phyloP scores from a whole-genome alignment of 2,113 vertebrate genomes.

The Nothocercus nigrocapillus region DNA sequence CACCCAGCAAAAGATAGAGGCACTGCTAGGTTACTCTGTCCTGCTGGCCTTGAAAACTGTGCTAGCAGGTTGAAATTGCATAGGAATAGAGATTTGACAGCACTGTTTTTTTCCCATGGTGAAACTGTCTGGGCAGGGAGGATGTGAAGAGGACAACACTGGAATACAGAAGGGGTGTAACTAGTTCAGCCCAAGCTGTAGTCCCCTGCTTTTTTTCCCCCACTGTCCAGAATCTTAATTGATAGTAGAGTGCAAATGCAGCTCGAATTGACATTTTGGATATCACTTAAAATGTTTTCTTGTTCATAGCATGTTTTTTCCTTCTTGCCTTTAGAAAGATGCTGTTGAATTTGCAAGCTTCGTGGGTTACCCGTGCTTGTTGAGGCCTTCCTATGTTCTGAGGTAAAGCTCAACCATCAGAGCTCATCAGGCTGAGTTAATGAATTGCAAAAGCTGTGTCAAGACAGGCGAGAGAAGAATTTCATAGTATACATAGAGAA shows the following conservation, averaged over 20 bases:
- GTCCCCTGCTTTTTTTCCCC: fast-evolving
- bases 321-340: constrained; percentile 82
- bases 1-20: neutral
- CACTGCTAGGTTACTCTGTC: neutral
- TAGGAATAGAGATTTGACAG: neutral
- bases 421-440: neutral
- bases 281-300: neutral
- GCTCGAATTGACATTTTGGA: neutral
- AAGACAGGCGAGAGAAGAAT: neutral
- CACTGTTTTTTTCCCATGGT: neutral
- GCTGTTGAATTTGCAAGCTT: constrained; percentile 87
- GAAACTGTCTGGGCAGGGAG: neutral
- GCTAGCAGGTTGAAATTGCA: neutral
- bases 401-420: constrained; percentile 79
- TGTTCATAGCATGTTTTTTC: neutral
- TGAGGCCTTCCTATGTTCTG: constrained; percentile 94
- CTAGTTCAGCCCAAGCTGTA: neutral
- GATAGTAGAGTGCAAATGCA: neutral
- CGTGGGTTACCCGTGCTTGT: constrained; percentile 91
- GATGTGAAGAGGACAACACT: neutral
- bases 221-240: neutral
- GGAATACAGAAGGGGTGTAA: neutral
- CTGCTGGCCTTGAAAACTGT: neutral
- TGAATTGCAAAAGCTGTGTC: neutral
- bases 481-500: neutral